phyloP scores from a whole-genome alignment of 2,113 vertebrate species.

The Cochlearius cochlearius region DNA sequence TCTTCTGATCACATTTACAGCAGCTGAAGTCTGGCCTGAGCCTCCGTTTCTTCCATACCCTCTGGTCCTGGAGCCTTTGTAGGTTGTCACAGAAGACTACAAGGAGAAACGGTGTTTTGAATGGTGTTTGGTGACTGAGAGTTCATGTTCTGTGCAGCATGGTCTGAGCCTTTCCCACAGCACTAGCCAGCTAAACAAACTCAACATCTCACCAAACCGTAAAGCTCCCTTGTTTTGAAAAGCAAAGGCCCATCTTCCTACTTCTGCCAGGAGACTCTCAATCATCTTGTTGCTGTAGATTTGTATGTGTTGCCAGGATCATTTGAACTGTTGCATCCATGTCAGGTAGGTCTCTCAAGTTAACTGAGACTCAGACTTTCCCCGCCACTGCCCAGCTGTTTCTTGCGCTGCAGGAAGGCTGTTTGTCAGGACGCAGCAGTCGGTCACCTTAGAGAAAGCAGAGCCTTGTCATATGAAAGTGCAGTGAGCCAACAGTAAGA shows the following conservation, averaged over 20 bases:
- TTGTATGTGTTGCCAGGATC: background rate
- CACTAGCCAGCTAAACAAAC: background rate
- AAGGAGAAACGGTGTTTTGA: background rate
- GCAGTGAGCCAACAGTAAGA: background rate
- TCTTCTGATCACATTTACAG: background rate
- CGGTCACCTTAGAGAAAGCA: background rate
- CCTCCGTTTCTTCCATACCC: background rate
- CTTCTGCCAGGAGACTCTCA: background rate
- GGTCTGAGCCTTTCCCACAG: background rate
- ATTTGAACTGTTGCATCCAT: background rate
- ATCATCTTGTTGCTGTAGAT: background rate
- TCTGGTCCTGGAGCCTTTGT: background rate
- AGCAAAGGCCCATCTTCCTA: background rate
- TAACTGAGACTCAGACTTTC: background rate
- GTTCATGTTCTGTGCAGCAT: background rate
- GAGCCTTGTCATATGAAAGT: background rate
- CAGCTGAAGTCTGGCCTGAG: background rate
- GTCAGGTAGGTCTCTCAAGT: background rate
- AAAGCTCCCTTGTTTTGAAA: background rate
- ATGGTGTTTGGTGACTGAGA: background rate
- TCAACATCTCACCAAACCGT: background rate
- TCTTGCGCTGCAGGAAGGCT: background rate
- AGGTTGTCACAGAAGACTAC: background rate
- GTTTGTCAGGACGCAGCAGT: background rate
- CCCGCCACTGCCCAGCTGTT: background rate